Evolutionary conservation across 2,797 vertebrate genomes (phyloP), one percentile per base, ranked within the genome.

Genomic region (Lithobates sylvaticus): DNA sequence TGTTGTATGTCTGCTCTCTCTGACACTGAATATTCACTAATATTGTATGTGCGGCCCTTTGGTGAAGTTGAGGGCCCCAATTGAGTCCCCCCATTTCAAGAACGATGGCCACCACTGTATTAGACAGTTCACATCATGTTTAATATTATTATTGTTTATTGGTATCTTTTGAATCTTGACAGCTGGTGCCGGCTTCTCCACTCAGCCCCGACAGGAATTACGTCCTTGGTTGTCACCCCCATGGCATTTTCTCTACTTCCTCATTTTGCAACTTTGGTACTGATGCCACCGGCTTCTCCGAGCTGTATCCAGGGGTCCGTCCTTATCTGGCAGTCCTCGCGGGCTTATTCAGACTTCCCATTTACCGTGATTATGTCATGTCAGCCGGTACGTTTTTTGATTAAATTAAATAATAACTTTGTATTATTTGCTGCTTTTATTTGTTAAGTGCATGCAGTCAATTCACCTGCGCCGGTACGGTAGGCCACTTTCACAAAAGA

Each of bases 131-230:
- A 50, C 15, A 54, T 54, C 50, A 18, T 18, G 2, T 47, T 12
- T 47, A 13, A 61, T 2, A 65, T 65, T 26, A 26, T 0, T 5
- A 65, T 50, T 27, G 9, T 68, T n/a, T 42, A 7, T 12, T n/a
- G 26, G 16, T 12, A 0, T 65, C 36, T 65, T 18, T 54, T 58
- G 15, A n/a, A 32, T 29, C 67, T 34, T 47, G 13, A 72, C 89
- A 96, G 94, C 88, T 94, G 58, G 91, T 94, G 80, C 93, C 92
- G 89, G 96, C 95, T 0, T 90, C 91, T 0, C 94, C 96, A 70
- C 91, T 97, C 88, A 94, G 90, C 58, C 93, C 95, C 2, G 90
- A 91, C 58, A 92, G 77, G 86, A 97, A 96, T 91, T 97, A 97
- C 65, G 88, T 97, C 54, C 34, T 97, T 3, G 95, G 95, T 3